Evolutionary conservation across 2,797 vertebrate species (phyloP).

Genomic region (Pyrocephalus nanus): DNA sequence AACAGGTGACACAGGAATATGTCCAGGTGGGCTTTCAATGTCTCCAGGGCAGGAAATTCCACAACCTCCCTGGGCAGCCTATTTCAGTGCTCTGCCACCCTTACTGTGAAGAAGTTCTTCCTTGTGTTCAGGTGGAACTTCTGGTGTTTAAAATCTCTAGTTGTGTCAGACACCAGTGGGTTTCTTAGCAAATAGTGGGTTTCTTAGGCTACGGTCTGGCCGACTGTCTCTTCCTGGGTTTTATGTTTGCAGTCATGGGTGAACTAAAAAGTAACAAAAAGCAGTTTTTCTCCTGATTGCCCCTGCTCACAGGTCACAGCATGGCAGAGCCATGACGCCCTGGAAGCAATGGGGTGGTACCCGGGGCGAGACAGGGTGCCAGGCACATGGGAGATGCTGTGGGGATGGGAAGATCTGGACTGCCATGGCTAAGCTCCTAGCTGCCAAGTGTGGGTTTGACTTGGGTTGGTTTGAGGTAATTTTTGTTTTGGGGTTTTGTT

Average conservation of each 20-base stretch:
- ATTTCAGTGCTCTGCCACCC: neutral
- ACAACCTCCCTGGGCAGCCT: neutral
- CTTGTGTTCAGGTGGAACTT: neutral
- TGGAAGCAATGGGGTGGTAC: fast-evolving
- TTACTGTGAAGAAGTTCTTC: neutral
- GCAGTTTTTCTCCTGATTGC: fast-evolving
- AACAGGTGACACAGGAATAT: neutral
- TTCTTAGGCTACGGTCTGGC: fast-evolving
- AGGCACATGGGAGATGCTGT: fast-evolving
- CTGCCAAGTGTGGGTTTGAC: fast-evolving
- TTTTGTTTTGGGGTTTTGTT: too few relatives aligned
- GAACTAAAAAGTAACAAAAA: neutral
- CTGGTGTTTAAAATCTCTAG: neutral
- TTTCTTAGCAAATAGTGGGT: neutral
- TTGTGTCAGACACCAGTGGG: fast-evolving
- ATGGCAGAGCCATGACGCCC: neutral
- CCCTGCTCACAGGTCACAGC: neutral
- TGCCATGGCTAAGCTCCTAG: neutral
- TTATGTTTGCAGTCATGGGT: neutral
- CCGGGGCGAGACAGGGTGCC: fast-evolving
- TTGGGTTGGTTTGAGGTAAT: neutral
- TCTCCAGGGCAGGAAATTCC: neutral
- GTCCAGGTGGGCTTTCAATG: neutral
- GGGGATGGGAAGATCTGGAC: neutral
- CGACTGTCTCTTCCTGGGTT: fast-evolving